Percentiles rank a stretch among this genome's conserved stretches.
Evolutionary conservation across 2,797 vertebrate genomes (phyloP).

Genomic region (Cirrhinus molitorella): DNA sequence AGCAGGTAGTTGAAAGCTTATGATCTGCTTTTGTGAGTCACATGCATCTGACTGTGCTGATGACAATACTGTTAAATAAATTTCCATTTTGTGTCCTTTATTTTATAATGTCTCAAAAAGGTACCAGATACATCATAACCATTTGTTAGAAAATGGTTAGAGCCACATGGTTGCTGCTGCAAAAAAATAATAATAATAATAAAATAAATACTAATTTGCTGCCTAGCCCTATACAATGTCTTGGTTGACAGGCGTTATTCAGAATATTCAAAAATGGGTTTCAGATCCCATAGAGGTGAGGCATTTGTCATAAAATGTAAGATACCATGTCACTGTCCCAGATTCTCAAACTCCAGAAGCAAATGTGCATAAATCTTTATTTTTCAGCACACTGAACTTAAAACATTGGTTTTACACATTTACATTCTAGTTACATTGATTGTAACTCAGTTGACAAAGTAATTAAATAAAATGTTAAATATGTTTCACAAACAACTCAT

Average conservation of each 20-base stretch:
- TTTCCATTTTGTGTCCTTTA: neutral
- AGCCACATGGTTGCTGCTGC: neutral
- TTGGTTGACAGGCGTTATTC: neutral
- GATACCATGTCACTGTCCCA: too few relatives aligned
- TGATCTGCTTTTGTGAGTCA: neutral
- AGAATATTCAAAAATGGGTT: neutral
- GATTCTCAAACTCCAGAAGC: neutral
- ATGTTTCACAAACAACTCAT: neutral
- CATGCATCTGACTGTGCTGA: neutral
- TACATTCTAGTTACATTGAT: neutral
- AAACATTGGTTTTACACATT: neutral
- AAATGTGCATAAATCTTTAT: neutral
- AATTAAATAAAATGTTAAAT: neutral
- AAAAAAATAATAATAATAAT: too few relatives aligned
- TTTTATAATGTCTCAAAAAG: neutral
- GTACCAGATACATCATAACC: neutral
- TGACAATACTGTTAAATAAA: slow-evolving; percentile 22
- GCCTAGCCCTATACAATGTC: too few relatives aligned
- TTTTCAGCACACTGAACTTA: neutral
- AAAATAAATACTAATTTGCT: too few relatives aligned
- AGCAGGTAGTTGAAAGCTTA: neutral
- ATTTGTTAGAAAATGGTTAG: neutral
- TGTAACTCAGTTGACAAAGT: neutral
- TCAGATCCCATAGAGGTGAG: neutral
- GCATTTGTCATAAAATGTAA: neutral